These are phyloP conservation scores for Leptopilina syphax DNA, from an alignment of 2,888 invertebrate species.

Conservation along the genomic window DNA sequence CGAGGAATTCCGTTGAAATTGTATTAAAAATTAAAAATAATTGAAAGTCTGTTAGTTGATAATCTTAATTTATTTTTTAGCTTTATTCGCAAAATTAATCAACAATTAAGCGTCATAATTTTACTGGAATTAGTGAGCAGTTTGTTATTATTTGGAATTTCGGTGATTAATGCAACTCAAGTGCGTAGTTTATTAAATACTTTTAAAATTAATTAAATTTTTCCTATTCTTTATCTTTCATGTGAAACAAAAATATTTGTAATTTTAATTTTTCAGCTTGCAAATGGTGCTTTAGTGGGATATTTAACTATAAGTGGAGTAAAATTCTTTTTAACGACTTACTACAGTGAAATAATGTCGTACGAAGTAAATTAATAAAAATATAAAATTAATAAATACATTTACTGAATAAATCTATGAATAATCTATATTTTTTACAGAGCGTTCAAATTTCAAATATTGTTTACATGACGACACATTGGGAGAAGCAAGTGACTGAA, in stretches of 20 bases:
- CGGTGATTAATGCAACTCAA: constrained; percentile 41
- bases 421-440: constrained; percentile 2
- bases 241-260: not conserved
- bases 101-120: constrained; percentile 29
- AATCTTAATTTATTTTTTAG: not conserved
- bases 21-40: no score
- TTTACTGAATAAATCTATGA: not conserved
- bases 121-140: constrained; percentile 35
- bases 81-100: constrained; percentile 31
- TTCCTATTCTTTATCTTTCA: not conserved
- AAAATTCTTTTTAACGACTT: constrained; percentile 33
- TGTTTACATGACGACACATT: constrained; percentile 32
- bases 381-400: not conserved
- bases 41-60: no score
- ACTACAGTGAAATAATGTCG: constrained; percentile 38
- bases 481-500: not conserved
- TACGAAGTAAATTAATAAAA: constrained; percentile 26
- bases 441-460: constrained; percentile 32
- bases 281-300: constrained; percentile 23
- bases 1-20: no score
- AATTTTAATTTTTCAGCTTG: constrained; percentile 21
- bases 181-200: constrained; percentile 8
- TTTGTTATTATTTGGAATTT: constrained; percentile 38
- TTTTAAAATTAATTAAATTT: not conserved
- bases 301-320: constrained; percentile 24